Evolutionary conservation across 1,140 invertebrate genomes (phyloP), one percentile per base, ranked within the genome.

Genomic region (Drosophila busckii): DNA sequence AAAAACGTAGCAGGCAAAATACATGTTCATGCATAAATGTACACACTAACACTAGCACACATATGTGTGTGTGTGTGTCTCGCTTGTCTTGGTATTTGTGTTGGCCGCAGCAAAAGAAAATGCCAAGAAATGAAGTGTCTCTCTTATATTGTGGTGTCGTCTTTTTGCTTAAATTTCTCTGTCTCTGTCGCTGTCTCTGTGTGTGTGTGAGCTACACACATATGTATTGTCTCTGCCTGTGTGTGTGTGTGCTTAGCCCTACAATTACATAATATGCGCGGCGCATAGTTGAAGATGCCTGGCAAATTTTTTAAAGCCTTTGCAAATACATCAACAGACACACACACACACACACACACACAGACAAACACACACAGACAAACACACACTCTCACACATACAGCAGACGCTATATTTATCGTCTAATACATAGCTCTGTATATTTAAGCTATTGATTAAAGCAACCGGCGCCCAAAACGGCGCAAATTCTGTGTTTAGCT

Each of bases 241-340:
- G 28, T 42, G 19, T 25, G 28, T 40, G 13, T 50, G 38, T 53
- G 56, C 54, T n/a, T n/a, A 64, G 71, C 45, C 71, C 62, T 34
- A 68, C 71, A 78, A 78, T 78, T 78, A 78, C 71, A 78, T 78
- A 78, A 78, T 78, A 78, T 70, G 71, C 71, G 76, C 64, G 55
- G 70, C 71, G 71, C 71, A 76, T 78, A 42, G 35, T 29, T 49
- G 20, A 65, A 70, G 61, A 65, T 45, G 56, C 22, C 6, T 54
- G 53, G 54, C 55, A 67, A 50, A 78, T 71, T 70, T n/a, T 48
- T 67, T 78, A 63, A 76, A 76, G 67, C 44, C 56, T 67, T 59
- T 65, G 19, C n/a, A 46, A 50, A 54, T 61, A 22, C 48, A 37
- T 44, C 42, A 42, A 28, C 13, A 2, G 4, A 3, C 10, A 10